These are phyloP conservation scores for Bradypodion pumilum DNA, from an alignment of 2,797 vertebrate species.

Conservation along the genomic window DNA sequence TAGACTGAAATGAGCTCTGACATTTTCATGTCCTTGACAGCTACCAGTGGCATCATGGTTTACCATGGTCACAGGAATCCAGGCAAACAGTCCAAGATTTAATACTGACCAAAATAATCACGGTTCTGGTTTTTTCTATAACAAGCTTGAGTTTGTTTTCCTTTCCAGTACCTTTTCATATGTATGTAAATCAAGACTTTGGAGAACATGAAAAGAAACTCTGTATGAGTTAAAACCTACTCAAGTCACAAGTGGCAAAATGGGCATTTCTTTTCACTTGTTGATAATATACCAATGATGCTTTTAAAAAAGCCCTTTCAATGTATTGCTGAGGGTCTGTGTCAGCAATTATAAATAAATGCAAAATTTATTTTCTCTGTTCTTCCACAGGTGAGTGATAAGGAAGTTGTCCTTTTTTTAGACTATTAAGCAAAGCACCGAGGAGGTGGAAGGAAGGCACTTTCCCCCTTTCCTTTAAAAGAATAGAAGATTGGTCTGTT, in stretches of 20 bases:
- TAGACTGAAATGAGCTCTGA: not conserved
- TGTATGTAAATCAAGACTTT: not conserved
- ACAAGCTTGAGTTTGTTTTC: not conserved
- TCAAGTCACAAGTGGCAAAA: not conserved
- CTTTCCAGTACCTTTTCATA: constrained; percentile 43
- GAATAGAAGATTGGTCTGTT: too few relatives aligned
- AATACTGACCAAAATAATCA: constrained; percentile 16
- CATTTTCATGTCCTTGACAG: constrained; percentile 1
- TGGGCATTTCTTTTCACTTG: constrained; percentile 58
- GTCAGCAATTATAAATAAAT: too few relatives aligned
- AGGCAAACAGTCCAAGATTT: not conserved
- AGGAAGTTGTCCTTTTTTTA: too few relatives aligned
- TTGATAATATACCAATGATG: not conserved
- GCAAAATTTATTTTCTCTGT: too few relatives aligned
- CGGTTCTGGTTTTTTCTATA: constrained; percentile 33
- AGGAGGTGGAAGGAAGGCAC: too few relatives aligned
- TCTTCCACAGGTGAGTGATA: too few relatives aligned
- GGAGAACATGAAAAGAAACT: not conserved
- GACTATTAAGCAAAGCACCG: too few relatives aligned
- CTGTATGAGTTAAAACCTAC: not conserved
- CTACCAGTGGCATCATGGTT: not conserved
- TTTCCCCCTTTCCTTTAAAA: too few relatives aligned
- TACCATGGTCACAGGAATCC: not conserved
- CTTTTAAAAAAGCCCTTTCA: too few relatives aligned
- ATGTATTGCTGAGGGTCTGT: too few relatives aligned